phyloP scores from a whole-genome alignment of 1,140 invertebrate genomes.

The Mactra quadrangularis region DNA sequence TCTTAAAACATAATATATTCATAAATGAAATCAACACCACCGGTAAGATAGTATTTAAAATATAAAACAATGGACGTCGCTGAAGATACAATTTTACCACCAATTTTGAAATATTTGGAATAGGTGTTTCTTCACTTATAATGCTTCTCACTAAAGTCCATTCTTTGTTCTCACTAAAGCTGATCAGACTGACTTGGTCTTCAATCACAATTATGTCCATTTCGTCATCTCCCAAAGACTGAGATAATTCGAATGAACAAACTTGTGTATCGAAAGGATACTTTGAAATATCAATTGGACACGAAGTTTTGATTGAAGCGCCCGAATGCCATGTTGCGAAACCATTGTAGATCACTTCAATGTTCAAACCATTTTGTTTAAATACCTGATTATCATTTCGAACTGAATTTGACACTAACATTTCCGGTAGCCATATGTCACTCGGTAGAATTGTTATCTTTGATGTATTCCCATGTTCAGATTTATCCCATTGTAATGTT shows the following conservation, averaged over 20 bases:
- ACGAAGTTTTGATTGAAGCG: neutral
- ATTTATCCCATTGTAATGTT: conserved; percentile 41
- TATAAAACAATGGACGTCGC: conserved; percentile 2
- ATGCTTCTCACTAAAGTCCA: neutral
- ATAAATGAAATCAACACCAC: conserved; percentile 28
- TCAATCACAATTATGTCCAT: too few species aligned
- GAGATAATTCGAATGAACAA: neutral
- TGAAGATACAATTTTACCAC: neutral
- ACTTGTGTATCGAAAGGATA: conserved; percentile 39
- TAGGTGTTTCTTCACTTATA: neutral
- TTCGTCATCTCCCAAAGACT: neutral
- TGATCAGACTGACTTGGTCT: neutral
- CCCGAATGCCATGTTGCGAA: neutral
- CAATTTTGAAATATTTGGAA: neutral
- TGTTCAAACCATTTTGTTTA: neutral
- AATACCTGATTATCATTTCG: neutral
- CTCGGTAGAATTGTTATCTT: neutral
- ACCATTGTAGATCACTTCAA: conserved; percentile 1
- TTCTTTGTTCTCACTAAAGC: conserved; percentile 5
- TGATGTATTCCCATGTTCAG: neutral
- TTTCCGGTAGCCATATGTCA: conserved; percentile 35
- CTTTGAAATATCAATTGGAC: conserved; percentile 1
- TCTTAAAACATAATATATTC: conserved; percentile 25
- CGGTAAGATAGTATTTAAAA: conserved; percentile 6
- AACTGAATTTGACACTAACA: conserved; percentile 3